Conservation (phyloP, 2,888 invertebrate species). For the Elmis aenea region DNA sequence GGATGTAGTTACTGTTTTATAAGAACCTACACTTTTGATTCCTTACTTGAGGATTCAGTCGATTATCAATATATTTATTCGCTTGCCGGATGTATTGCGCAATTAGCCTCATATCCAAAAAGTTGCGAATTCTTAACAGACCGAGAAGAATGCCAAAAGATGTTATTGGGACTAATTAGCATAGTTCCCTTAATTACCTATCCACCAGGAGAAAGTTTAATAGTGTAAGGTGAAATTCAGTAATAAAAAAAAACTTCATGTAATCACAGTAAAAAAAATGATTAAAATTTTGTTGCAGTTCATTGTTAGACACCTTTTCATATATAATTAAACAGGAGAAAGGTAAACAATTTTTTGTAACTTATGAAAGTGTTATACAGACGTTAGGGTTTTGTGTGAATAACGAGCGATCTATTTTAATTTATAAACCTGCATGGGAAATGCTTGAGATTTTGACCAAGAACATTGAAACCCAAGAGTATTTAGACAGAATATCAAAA, state of each 20-base stretch:
- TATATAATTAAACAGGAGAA: no score
- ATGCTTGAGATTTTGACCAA: constrained; percentile 1
- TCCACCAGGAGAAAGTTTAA: constrained; percentile 1
- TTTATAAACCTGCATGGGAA: background rate
- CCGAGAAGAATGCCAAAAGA: constrained; percentile 6
- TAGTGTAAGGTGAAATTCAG: constrained; percentile 5
- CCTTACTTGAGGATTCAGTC: constrained; percentile 8
- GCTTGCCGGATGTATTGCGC: constrained; percentile 6
- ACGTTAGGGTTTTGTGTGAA: background rate
- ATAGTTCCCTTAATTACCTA: constrained; percentile 5
- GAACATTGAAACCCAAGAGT: background rate
- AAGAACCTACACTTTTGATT: constrained; percentile 5
- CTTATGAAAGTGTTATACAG: background rate
- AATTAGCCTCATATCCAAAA: background rate
- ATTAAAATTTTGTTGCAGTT: no score
- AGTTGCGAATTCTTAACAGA: constrained; percentile 5
- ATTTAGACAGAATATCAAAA: background rate
- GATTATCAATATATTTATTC: constrained; percentile 10
- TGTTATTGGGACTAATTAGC: constrained; percentile 1
- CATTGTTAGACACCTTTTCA: no score
- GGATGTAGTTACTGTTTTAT: constrained; percentile 7
- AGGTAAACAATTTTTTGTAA: background rate
- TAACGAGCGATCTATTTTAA: background rate
- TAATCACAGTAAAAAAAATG: no score
- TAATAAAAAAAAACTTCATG: background rate